Base-by-base conservation (phyloP, 2,888 invertebrate genomes). In the Molanna angustata region DNA sequence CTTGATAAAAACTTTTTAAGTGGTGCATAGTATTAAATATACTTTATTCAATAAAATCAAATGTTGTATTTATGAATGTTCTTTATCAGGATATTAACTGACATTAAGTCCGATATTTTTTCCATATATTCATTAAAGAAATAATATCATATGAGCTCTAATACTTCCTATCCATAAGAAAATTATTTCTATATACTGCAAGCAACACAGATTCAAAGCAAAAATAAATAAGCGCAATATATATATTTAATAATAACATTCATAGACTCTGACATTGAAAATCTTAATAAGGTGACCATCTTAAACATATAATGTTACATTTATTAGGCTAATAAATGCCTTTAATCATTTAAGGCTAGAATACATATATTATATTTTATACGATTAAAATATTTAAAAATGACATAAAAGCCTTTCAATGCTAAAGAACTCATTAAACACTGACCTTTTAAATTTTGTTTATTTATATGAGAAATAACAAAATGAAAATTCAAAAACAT, bases 21-120 rank as follows among this genome's bases (percentile, higher is more conserved):
- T 41, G 53, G 53, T 53, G 53, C 53, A 39, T 53, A 53, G 49
- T 44, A 20, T 53, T 53, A 53, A 53, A 53, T 53, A 53, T 43
- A 53, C 47, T 51, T 19, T 48, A n/a, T n/a, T n/a, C n/a, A n/a
- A n/a, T n/a, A n/a, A n/a, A n/a, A n/a, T n/a, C n/a, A n/a, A n/a
- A n/a, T n/a, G n/a, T n/a, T n/a, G n/a, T n/a, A n/a, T n/a, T n/a
- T n/a, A n/a, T n/a, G n/a, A n/a, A n/a, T n/a, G n/a, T n/a, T n/a
- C n/a, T n/a, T n/a, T n/a, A n/a, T n/a, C n/a, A n/a, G n/a, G n/a
- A n/a, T n/a, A n/a, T n/a, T n/a, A n/a, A n/a, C n/a, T n/a, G n/a
- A n/a, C n/a, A n/a, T n/a, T n/a, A n/a, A n/a, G n/a, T n/a, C n/a
- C n/a, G n/a, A n/a, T n/a, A n/a, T n/a, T n/a, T n/a, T n/a, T n/a